Conservation (phyloP, 2,888 invertebrate species). For the Melieria crassipennis region DNA sequence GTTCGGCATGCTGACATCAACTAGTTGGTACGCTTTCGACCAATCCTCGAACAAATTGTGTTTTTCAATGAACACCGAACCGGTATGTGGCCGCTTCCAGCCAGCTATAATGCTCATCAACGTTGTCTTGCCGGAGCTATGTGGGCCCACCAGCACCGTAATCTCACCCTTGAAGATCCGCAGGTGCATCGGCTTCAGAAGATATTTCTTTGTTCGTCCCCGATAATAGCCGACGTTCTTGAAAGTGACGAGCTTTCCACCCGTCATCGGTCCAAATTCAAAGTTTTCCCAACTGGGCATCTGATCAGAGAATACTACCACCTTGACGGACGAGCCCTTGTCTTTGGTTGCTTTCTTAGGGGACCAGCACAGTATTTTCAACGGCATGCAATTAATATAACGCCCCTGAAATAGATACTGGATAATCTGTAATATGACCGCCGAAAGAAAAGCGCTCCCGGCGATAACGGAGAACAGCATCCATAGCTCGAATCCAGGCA, state of each 20-base stretch:
- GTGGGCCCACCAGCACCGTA: conserved; percentile 75
- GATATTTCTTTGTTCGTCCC: conserved; percentile 27
- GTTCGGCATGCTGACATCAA: conserved; percentile 84
- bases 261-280: conserved; percentile 50
- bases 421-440: neutral
- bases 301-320: neutral
- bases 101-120: conserved; percentile 90
- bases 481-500: conserved; percentile 9
- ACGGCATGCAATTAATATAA: conserved; percentile 42
- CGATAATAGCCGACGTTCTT: conserved; percentile 42
- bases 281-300: conserved; percentile 49
- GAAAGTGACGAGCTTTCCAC: conserved; percentile 45
- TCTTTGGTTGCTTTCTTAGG: neutral
- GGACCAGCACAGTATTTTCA: conserved; percentile 22
- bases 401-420: conserved; percentile 48
- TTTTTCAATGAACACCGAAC: conserved; percentile 74
- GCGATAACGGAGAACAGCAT: neutral
- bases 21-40: conserved; percentile 70
- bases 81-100: conserved; percentile 72
- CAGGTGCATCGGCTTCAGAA: conserved; percentile 50
- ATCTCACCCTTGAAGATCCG: conserved; percentile 56
- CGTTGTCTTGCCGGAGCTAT: conserved; percentile 89
- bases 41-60: conserved; percentile 71
- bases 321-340: neutral
- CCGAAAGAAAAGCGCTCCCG: too few species aligned